Percentiles rank a stretch among this genome's conserved stretches.
Conservation (phyloP, 2,888 invertebrate genomes). For the Hypselothyrea guttata region DNA sequence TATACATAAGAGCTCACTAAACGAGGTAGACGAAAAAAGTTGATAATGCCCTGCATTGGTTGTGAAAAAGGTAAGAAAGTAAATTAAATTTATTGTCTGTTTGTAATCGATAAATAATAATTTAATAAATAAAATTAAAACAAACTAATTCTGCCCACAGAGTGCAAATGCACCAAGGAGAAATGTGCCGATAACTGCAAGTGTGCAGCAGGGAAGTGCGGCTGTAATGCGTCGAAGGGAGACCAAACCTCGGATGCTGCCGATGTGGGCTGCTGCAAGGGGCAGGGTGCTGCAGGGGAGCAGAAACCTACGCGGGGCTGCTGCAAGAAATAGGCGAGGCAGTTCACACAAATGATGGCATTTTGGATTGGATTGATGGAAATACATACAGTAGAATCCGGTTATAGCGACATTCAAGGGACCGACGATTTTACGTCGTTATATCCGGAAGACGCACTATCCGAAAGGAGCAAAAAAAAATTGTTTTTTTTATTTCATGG, state of each 20-base stretch:
- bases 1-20: neutral
- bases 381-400: too few species aligned
- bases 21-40: neutral
- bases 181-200: slow-evolving; percentile 79
- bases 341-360: too few species aligned
- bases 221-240: slow-evolving; percentile 31
- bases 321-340: slow-evolving; percentile 17
- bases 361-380: too few species aligned
- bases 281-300: neutral
- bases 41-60: slow-evolving; percentile 73
- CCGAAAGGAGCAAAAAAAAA: too few species aligned
- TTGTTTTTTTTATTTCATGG: too few species aligned
- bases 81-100: neutral
- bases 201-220: slow-evolving; percentile 65
- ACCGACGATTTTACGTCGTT: too few species aligned
- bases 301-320: slow-evolving; percentile 16
- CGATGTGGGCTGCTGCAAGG: slow-evolving; percentile 35
- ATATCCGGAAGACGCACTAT: too few species aligned
- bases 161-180: slow-evolving; percentile 78
- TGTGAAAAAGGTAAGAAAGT: slow-evolving; percentile 69
- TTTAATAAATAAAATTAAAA: too few species aligned
- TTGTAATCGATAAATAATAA: too few species aligned
- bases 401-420: too few species aligned
- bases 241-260: slow-evolving; percentile 10
- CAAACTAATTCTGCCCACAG: slow-evolving; percentile 50